These are phyloP conservation scores for Girardinus metallicus DNA, from an alignment of 2,797 vertebrate species.

Conservation along the genomic window DNA sequence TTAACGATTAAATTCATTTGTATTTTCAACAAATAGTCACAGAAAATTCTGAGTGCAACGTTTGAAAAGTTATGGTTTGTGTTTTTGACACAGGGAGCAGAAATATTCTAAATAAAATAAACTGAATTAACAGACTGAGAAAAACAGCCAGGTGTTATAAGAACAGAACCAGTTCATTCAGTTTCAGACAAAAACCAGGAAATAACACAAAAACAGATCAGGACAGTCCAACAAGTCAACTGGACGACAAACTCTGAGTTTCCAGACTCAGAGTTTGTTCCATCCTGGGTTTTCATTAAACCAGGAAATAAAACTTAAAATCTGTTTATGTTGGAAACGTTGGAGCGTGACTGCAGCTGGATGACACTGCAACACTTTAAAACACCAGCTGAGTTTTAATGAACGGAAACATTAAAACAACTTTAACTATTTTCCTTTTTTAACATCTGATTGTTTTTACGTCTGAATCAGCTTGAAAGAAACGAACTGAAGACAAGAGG, in stretches of 20 bases:
- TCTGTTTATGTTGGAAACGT: neutral
- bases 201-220: too few relatives aligned
- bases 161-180: too few relatives aligned
- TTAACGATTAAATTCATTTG: neutral
- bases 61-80: neutral
- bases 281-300: too few relatives aligned
- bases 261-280: too few relatives aligned
- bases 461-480: neutral
- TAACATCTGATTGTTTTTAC: neutral
- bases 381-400: neutral
- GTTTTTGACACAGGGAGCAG: neutral
- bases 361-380: neutral
- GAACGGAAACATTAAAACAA: too few relatives aligned
- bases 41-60: conserved; percentile 3
- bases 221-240: too few relatives aligned
- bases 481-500: neutral
- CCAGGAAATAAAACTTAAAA: neutral
- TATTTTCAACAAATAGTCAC: neutral
- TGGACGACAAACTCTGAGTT: too few relatives aligned
- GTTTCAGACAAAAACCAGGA: too few relatives aligned
- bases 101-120: neutral
- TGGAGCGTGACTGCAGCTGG: neutral
- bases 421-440: neutral
- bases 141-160: neutral
- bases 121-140: neutral